phyloP scores from a whole-genome alignment of 2,888 invertebrate species.

The Hipparchia semele region DNA sequence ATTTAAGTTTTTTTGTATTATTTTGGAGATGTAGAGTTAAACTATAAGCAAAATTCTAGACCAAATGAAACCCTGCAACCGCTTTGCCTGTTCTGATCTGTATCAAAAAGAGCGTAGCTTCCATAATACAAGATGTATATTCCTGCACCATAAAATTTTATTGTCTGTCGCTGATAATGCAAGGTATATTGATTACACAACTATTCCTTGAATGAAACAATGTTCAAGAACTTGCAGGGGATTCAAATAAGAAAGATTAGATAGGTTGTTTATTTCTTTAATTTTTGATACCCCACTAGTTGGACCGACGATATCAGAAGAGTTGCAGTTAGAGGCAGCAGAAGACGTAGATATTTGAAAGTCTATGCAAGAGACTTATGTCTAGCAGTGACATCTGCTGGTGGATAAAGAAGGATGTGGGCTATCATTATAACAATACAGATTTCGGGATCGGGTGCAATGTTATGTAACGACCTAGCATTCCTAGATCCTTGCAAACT shows the following conservation, averaged over 20 bases:
- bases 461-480: background rate
- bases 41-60: background rate
- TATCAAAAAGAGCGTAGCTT: slow-evolving; percentile 50
- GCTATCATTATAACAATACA: background rate
- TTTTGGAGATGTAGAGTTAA: background rate
- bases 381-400: no score
- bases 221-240: no score
- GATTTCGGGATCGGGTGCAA: background rate
- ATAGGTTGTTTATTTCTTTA: no score
- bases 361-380: no score
- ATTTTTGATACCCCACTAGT: no score
- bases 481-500: no score
- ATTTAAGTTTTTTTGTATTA: background rate
- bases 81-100: slow-evolving; percentile 46
- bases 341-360: no score
- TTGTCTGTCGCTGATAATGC: slow-evolving; percentile 42
- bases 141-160: slow-evolving; percentile 49
- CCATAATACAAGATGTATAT: slow-evolving; percentile 46
- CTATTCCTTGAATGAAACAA: slow-evolving; percentile 8
- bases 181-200: slow-evolving; percentile 29
- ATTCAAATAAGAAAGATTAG: no score
- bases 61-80: background rate
- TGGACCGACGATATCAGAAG: no score
- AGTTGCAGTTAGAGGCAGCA: no score
- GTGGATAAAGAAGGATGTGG: background rate